Evolutionary conservation across 2,797 vertebrate species (phyloP), one percentile per base, ranked within the genome.

Genomic region (Syndactyla subalaris): DNA sequence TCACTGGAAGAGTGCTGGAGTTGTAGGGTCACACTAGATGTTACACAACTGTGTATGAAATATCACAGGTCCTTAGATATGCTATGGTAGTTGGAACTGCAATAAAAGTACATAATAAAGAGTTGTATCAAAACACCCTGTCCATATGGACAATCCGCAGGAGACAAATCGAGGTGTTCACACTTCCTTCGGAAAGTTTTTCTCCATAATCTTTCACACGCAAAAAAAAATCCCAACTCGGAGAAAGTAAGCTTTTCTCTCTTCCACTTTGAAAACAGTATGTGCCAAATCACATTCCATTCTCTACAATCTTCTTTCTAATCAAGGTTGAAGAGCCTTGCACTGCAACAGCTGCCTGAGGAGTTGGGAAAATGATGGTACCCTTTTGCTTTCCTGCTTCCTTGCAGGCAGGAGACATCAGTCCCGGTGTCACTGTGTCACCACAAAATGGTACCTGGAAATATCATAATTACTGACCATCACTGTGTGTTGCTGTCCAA

Each of bases 401-500:
- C 54, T 55, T 14, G 20, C 1, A 0, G 1, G 2, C 3, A 5
- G 32, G 38, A 65, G 41, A 36, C 43, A 30, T 5, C 38, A 67
- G 21, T 80, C 76, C 67, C 30, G 21, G 52, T 66, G 34, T 72
- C 26, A 58, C 22, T 8, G 8, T 32, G 45, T 48, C 62, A 54
- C 32, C 6, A 20, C 52, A 83, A 82, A 77, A 82, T 0, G 3
- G 38, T 49, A 72, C 30, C 26, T 22, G 26, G 36, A 79, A 92
- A 55, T 58, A 89, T 0, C 1, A 2, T n/a, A 54, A 58, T 41
- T 87, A 65, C 30, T 51, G 36, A 58, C 43, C n/a, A 43, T 14
- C 30, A 66, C 27, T 27, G 17, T 10, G 23, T 1, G 1, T 14
- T 39, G 14, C 63, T 73, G 61, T 21, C 73, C 57, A 52, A 51